Percentiles rank a stretch among this genome's conserved stretches.
Conservation (phyloP, 2,888 invertebrate species). For the Seladonia tumulorum region DNA sequence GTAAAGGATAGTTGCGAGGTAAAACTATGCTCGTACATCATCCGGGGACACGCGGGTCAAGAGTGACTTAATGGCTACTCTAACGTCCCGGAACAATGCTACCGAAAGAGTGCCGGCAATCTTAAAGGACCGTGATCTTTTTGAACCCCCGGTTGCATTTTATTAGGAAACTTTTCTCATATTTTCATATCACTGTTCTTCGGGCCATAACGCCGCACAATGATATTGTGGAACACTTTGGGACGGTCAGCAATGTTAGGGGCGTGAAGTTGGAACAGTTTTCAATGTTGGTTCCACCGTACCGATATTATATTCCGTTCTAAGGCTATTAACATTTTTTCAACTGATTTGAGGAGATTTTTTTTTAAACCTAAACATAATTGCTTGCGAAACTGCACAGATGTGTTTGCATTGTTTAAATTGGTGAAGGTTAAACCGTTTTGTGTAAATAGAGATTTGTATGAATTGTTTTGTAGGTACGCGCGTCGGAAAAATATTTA, state of each 20-base stretch:
- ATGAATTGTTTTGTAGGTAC: no score
- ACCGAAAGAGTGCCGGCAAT: conserved; percentile 58
- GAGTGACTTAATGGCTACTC: conserved; percentile 77
- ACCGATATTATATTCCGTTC: neutral
- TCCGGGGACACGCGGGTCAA: conserved; percentile 74
- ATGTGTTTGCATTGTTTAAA: no score
- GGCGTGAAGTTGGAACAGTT: neutral
- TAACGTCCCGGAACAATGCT: conserved; percentile 72
- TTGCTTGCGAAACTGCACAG: no score
- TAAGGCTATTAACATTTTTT: neutral
- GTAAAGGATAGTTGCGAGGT: conserved; percentile 59
- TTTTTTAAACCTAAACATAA: no score
- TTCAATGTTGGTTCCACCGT: neutral
- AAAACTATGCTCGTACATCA: conserved; percentile 79
- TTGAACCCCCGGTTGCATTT: conserved; percentile 6
- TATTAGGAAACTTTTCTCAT: conserved; percentile 28
- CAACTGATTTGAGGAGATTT: neutral
- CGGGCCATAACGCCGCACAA: conserved; percentile 1
- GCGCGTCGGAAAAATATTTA: no score
- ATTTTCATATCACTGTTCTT: conserved; percentile 33
- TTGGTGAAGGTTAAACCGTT: no score
- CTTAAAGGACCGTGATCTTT: conserved; percentile 44
- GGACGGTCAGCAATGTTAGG: no score
- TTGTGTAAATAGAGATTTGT: no score
- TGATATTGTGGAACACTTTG: conserved; percentile 8